These are phyloP conservation scores for Lepidocolaptes lacrymiger DNA, from an alignment of 2,797 vertebrate species.

Conservation along the genomic window DNA sequence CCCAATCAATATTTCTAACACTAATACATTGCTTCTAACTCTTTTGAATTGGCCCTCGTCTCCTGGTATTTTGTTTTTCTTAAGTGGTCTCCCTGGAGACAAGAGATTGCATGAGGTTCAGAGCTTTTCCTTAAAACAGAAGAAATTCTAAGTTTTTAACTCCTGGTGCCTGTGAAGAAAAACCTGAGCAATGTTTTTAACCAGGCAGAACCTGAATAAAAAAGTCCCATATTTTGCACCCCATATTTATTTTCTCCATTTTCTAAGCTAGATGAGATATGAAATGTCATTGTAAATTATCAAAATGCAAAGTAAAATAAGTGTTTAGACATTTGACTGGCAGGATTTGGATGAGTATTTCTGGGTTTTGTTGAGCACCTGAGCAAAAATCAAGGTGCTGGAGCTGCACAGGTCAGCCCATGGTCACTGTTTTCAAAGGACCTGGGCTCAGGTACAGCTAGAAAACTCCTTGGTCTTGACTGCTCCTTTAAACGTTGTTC, in stretches of 20 bases:
- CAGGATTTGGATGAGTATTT: not conserved
- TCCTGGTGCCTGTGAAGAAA: not conserved
- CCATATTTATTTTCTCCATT: not conserved
- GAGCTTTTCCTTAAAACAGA: slow-evolving; percentile 24
- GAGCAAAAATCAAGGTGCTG: not conserved
- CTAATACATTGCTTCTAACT: not conserved
- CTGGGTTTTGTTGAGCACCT: not conserved
- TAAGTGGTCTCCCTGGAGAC: slow-evolving; percentile 51
- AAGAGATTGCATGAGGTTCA: not conserved
- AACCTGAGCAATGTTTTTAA: not conserved
- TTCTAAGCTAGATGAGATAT: not conserved
- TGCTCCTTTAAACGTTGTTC: not conserved
- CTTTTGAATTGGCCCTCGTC: not conserved
- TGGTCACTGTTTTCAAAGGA: not conserved
- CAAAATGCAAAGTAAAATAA: not conserved
- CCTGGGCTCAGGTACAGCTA: not conserved
- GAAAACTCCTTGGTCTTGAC: not conserved
- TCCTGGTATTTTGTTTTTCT: slow-evolving; percentile 38
- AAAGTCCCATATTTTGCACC: not conserved
- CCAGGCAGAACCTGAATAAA: not conserved
- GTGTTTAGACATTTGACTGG: not conserved
- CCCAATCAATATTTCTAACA: not conserved
- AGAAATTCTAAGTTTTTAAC: slow-evolving; percentile 17
- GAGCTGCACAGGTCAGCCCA: not conserved
- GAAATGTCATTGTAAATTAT: not conserved